These are phyloP conservation scores for Ommatoiulus sabulosus DNA, from an alignment of 2,888 invertebrate genomes.

Conservation along the genomic window DNA sequence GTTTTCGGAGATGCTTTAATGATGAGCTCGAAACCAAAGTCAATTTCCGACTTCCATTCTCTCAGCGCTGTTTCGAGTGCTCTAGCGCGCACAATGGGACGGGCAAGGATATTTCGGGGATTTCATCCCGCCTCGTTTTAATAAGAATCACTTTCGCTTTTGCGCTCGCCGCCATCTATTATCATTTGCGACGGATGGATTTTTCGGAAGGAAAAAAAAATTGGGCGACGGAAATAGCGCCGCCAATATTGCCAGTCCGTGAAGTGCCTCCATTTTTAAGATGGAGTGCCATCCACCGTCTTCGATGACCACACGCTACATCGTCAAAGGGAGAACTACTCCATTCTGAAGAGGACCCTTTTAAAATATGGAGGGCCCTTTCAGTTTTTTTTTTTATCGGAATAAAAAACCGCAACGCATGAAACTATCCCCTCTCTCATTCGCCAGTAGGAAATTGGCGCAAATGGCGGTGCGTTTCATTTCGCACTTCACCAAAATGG, in stretches of 20 bases:
- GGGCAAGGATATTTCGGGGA: background rate
- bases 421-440: background rate
- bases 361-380: constrained; percentile 4
- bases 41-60: constrained; percentile 30
- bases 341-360: background rate
- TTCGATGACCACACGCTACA: background rate
- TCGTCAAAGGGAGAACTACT: background rate
- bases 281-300: background rate
- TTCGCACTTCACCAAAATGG: background rate
- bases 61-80: background rate
- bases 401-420: background rate
- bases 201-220: background rate
- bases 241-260: background rate
- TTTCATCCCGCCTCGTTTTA: background rate
- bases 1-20: constrained; percentile 4
- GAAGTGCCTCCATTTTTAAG: background rate
- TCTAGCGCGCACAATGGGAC: background rate
- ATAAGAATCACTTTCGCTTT: constrained; percentile 17
- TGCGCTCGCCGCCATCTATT: constrained; percentile 27
- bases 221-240: background rate
- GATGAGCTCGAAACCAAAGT: background rate
- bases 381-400: background rate
- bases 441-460: background rate
- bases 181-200: background rate
- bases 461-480: background rate